A percentile compares a stretch with the other conserved stretches of the same genome.
Evolutionary conservation across 1,140 invertebrate genomes (phyloP).

Genomic region (Aradophagus sp.): DNA sequence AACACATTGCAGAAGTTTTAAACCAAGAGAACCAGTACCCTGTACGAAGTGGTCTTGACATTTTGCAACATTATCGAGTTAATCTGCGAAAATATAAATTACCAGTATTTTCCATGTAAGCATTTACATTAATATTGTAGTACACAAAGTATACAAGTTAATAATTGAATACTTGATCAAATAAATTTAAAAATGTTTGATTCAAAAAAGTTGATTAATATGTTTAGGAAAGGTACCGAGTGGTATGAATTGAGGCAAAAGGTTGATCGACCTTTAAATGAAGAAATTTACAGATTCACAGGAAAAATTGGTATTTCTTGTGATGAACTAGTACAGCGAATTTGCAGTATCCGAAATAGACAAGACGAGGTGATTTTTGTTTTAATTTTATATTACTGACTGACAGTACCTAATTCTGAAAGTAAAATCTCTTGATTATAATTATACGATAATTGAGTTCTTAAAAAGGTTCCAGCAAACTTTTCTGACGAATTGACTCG

Average conservation of each 20-base stretch:
- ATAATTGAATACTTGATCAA: no score
- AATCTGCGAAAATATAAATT: slow-evolving; percentile 76
- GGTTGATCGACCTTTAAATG: slow-evolving; percentile 72
- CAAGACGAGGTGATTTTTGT: slow-evolving; percentile 81
- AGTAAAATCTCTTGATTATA: no score
- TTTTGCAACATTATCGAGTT: slow-evolving; percentile 77
- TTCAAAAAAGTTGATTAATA: background rate
- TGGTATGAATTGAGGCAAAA: slow-evolving; percentile 76
- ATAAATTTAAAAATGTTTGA: no score
- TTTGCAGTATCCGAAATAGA: slow-evolving; percentile 75
- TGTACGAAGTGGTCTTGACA: slow-evolving; percentile 78
- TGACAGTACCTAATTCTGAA: no score
- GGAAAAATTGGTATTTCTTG: slow-evolving; percentile 69
- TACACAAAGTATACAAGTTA: no score
- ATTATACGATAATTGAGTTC: no score
- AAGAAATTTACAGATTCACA: slow-evolving; percentile 66
- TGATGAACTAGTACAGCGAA: slow-evolving; percentile 71
- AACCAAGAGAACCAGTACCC: slow-evolving; percentile 77
- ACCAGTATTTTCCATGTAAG: slow-evolving; percentile 77
- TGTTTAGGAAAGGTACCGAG: slow-evolving; percentile 73
- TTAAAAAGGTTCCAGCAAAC: slow-evolving; percentile 74
- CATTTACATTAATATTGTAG: slow-evolving; percentile 1
- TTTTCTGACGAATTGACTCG: slow-evolving; percentile 79
- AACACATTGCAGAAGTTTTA: slow-evolving; percentile 78
- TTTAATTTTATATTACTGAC: no score